Percentiles rank a stretch among this genome's conserved stretches.
phyloP scores from a whole-genome alignment of 2,113 vertebrate species.

The Brachypteracias leptosomus region DNA sequence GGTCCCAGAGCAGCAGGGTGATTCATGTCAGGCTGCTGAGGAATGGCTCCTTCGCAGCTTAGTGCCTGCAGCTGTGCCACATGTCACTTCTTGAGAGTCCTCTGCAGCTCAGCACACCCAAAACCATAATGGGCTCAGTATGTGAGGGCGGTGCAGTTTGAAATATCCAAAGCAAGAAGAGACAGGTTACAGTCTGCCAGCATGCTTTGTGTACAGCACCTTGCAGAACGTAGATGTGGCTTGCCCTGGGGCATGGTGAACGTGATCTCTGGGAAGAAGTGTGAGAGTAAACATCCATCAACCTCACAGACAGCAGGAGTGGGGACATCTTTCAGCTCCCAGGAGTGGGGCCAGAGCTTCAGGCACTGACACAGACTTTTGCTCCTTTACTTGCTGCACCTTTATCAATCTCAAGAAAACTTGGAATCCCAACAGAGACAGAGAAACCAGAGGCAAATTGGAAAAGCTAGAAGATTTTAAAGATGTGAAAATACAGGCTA shows the following conservation, averaged over 20 bases:
- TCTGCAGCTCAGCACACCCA: background rate
- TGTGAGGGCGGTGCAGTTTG: rapidly evolving
- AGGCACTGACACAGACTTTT: background rate
- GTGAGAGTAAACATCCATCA: background rate
- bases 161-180: background rate
- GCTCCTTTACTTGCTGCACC: background rate
- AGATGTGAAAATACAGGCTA: background rate
- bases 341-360: background rate
- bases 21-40: background rate
- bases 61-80: rapidly evolving
- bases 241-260: rapidly evolving
- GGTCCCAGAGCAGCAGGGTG: background rate
- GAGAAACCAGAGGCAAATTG: background rate
- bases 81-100: background rate
- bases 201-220: too few relatives aligned
- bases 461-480: background rate
- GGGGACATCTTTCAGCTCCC: background rate
- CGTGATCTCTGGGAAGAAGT: background rate
- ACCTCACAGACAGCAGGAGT: rapidly evolving
- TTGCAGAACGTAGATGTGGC: background rate
- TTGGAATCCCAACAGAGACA: background rate
- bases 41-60: background rate
- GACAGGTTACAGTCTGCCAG: background rate
- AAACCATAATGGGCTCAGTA: background rate
- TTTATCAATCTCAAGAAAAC: background rate